These are phyloP conservation scores for Otis tarda DNA, from an alignment of 2,113 vertebrate genomes.

Conservation along the genomic window DNA sequence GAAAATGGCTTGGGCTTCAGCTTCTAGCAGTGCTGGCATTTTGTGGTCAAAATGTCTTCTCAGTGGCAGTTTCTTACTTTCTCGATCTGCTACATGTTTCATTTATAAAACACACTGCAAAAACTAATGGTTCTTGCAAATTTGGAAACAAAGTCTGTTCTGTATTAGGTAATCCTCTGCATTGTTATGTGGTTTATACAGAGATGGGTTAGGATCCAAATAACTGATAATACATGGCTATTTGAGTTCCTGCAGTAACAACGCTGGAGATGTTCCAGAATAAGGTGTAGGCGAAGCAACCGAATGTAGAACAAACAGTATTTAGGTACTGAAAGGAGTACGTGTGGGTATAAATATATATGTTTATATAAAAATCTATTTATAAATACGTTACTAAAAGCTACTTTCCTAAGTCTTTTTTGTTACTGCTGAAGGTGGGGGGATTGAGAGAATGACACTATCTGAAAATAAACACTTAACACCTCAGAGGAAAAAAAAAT, in stretches of 20 bases:
- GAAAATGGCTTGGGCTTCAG: neutral
- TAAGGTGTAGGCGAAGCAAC: neutral
- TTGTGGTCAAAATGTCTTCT: neutral
- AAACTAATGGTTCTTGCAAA: neutral
- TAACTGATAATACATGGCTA: neutral
- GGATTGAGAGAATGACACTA: neutral
- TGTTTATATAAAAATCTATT: neutral
- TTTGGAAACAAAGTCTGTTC: neutral
- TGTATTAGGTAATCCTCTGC: neutral
- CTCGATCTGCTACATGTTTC: neutral
- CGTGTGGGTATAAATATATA: neutral
- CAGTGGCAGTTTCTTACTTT: neutral
- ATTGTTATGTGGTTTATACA: neutral
- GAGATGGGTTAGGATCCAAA: neutral
- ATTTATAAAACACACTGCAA: neutral
- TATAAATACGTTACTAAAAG: neutral
- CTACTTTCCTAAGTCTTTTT: neutral
- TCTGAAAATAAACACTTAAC: neutral
- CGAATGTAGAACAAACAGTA: neutral
- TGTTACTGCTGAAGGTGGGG: neutral
- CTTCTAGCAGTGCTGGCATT: neutral
- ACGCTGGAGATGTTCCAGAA: neutral
- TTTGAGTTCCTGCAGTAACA: neutral
- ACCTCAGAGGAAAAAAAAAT: neutral
- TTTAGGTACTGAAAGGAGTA: neutral